Percentiles rank a stretch among this genome's conserved stretches.
Evolutionary conservation across 2,888 invertebrate species (phyloP).

Genomic region (Odontomyia ornata): DNA sequence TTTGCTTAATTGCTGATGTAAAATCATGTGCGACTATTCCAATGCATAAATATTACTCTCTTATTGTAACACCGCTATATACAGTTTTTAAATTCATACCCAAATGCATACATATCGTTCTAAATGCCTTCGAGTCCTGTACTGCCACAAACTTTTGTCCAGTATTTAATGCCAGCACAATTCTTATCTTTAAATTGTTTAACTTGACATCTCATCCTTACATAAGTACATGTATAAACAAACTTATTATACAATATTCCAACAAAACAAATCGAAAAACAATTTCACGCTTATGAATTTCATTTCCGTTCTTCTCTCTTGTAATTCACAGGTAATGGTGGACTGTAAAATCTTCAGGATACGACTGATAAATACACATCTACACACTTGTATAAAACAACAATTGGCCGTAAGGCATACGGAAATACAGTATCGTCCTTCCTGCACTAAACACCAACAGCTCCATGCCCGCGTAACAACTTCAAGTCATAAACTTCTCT

Average conservation of each 20-base stretch:
- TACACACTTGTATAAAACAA: not conserved
- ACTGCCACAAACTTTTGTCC: too few relatives aligned
- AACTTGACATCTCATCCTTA: not conserved
- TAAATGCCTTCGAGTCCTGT: too few relatives aligned
- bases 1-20: too few relatives aligned
- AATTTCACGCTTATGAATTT: constrained; percentile 41
- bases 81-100: too few relatives aligned
- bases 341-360: constrained; percentile 15
- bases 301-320: constrained; percentile 19
- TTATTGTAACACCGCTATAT: too few relatives aligned
- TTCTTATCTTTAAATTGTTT: not conserved
- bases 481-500: constrained; percentile 35
- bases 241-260: not conserved
- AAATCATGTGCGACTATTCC: too few relatives aligned
- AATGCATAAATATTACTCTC: too few relatives aligned
- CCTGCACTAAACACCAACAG: not conserved
- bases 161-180: not conserved
- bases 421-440: not conserved
- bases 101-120: too few relatives aligned
- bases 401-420: not conserved
- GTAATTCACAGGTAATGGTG: constrained; percentile 44
- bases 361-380: not conserved
- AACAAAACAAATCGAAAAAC: constrained; percentile 41
- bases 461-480: not conserved
- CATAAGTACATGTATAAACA: not conserved